Base-by-base conservation (phyloP, 2,888 invertebrate species). In the Autographa pulchrina region DNA sequence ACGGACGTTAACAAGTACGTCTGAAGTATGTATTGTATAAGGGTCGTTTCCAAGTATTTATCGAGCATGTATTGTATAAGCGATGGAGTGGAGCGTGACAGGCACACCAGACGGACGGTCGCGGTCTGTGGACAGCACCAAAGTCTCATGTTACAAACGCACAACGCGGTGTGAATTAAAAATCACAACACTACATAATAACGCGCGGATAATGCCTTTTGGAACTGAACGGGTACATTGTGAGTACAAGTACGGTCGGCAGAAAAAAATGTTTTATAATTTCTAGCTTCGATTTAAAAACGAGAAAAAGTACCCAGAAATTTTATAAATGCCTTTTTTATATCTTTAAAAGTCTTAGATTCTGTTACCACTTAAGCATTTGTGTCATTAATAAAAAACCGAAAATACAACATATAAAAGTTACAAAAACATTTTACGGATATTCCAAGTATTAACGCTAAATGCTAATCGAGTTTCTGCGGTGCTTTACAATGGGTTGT, bases 111-210 rank as follows among this genome's bases (percentile, higher is more conserved):
- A 87, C 88, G 79, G 80, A 79, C 75, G 86, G 90, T 91, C 91
- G 89, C 90, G 92, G 90, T 91, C 84, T 82, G 83, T 86, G 87
- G 83, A 84, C 88, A 87, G 86, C 83, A 86, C 72, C 71, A 59
- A 76, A 74, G 90, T 89, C 85, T 92, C 89, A 82, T 83, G 85
- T 92, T 91, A 90, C 92, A 81, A 86, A 86, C 87, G 88, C 86
- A 87, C 88, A 87, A 87, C 90, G 90, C 86, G 86, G 84, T 80
- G 86, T 88, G 92, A 91, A 91, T 92, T 88, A 90, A 91, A 92
- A 89, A 89, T 82, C 74, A 83, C 80, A 80, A 68, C 65, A 74
- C 74, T 83, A 80, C 80, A 75, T 73, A 73, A 77, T 81, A 79
- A 82, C 60, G 62, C 62, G 62, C 64, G 63, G 70, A 74, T 80